Evolutionary conservation across 2,888 invertebrate species (phyloP).

Genomic region (Phlogophora meticulosa): DNA sequence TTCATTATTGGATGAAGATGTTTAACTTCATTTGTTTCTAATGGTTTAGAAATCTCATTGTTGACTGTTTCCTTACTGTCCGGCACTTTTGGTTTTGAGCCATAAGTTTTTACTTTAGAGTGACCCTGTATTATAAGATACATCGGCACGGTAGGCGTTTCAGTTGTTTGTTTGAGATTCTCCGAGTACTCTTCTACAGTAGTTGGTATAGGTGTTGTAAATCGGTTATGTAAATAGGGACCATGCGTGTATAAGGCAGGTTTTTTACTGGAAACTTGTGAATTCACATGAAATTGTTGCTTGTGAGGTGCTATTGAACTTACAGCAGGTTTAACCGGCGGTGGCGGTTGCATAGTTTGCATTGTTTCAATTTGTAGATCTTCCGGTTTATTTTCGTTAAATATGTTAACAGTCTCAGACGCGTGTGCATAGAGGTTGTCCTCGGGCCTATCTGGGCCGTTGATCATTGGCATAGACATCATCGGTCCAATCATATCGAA

Average conservation of each 20-base stretch:
- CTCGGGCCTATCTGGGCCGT: slow-evolving; percentile 83
- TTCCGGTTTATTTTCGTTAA: slow-evolving; percentile 77
- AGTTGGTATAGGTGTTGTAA: slow-evolving; percentile 87
- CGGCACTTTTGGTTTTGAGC: slow-evolving; percentile 90
- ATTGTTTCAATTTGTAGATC: slow-evolving; percentile 87
- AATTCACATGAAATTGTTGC: slow-evolving; percentile 74
- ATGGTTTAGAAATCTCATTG: slow-evolving; percentile 90
- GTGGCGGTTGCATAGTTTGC: slow-evolving; percentile 92
- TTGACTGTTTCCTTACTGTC: slow-evolving; percentile 79
- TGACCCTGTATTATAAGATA: slow-evolving; percentile 96
- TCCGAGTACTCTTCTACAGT: slow-evolving; percentile 79
- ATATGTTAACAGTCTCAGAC: slow-evolving; percentile 85
- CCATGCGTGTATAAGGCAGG: slow-evolving; percentile 78
- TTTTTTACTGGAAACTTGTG: slow-evolving; percentile 73
- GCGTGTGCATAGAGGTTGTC: slow-evolving; percentile 87
- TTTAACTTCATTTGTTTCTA: slow-evolving; percentile 90
- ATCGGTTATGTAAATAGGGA: slow-evolving; percentile 86
- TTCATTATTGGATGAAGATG: slow-evolving; percentile 90
- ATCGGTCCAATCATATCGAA: slow-evolving; percentile 86
- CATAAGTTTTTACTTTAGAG: slow-evolving; percentile 96
- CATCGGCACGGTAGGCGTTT: slow-evolving; percentile 92
- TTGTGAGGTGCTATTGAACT: slow-evolving; percentile 69
- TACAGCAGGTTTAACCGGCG: slow-evolving; percentile 75
- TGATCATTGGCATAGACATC: slow-evolving; percentile 87
- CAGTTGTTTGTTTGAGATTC: slow-evolving; percentile 76